A percentile compares a stretch with the other conserved stretches of the same genome.
phyloP scores from a whole-genome alignment of 2,113 vertebrate species.

The Sylvietta virens region DNA sequence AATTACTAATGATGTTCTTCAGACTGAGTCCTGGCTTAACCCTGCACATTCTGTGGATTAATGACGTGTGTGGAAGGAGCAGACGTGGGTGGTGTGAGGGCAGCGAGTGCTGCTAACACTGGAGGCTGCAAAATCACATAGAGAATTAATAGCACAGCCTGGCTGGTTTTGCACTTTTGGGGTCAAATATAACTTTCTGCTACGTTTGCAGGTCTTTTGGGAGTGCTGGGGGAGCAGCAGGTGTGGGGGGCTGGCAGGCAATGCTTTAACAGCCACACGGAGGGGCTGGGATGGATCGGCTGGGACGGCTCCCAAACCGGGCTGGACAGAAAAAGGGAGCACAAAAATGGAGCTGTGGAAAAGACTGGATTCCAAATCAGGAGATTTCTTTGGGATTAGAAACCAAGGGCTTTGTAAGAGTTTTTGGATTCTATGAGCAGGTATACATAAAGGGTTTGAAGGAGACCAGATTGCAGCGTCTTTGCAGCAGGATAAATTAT shows the following conservation, averaged over 20 bases:
- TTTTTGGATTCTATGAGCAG: background rate
- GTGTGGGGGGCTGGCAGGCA: background rate
- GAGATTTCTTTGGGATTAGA: background rate
- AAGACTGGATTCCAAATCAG: background rate
- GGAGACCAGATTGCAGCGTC: background rate
- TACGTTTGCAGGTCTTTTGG: background rate
- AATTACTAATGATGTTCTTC: background rate
- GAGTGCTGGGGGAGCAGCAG: background rate
- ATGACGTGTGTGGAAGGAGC: background rate
- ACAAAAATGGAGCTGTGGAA: background rate
- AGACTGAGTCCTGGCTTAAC: background rate
- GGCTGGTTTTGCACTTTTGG: background rate
- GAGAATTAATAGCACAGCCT: background rate
- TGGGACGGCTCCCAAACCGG: background rate
- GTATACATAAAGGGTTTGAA: background rate
- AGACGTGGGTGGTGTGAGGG: rapidly evolving
- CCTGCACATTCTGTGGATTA: background rate
- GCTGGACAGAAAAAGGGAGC: background rate
- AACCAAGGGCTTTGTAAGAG: background rate
- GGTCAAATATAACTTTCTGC: background rate
- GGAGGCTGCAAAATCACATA: background rate
- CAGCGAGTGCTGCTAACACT: background rate
- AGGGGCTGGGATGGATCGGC: background rate
- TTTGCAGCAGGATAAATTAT: background rate
- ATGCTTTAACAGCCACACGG: rapidly evolving